These are phyloP conservation scores for Xanthia icteritia DNA, from an alignment of 2,888 invertebrate species.

Conservation along the genomic window DNA sequence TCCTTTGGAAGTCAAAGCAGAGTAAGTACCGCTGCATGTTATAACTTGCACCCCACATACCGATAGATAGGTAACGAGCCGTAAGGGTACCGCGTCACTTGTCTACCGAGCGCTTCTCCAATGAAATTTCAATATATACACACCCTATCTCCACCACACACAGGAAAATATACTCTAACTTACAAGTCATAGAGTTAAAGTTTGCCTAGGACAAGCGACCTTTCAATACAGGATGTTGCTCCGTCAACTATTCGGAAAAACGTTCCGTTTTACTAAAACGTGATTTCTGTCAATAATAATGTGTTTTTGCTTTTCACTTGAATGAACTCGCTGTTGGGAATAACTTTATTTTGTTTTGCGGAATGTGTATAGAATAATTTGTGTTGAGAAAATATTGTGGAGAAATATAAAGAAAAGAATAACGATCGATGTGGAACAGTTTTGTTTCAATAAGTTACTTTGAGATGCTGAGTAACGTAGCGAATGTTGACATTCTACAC, in stretches of 20 bases:
- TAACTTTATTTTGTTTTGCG: constrained; percentile 49
- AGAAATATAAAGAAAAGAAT: not conserved
- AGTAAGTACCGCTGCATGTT: constrained; percentile 37
- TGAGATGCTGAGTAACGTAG: not conserved
- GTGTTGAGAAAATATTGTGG: constrained; percentile 31
- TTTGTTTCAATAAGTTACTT: constrained; percentile 8
- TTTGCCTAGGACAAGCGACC: not conserved
- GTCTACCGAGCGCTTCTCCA: constrained; percentile 70
- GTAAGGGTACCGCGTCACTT: constrained; percentile 75
- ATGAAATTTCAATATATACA: constrained; percentile 79
- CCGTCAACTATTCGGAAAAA: constrained; percentile 70
- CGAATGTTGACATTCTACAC: not conserved
- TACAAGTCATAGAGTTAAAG: constrained; percentile 26
- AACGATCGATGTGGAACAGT: constrained; percentile 14
- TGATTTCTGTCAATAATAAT: constrained; percentile 67
- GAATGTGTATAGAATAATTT: constrained; percentile 47
- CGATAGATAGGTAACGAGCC: constrained; percentile 73
- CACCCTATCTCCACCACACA: constrained; percentile 35
- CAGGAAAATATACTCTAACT: constrained; percentile 52
- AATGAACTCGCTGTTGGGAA: constrained; percentile 43
- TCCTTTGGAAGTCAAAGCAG: constrained; percentile 17
- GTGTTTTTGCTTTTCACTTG: constrained; percentile 56
- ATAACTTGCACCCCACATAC: constrained; percentile 61
- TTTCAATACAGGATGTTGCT: constrained; percentile 63
- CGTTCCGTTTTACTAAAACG: constrained; percentile 55